Evolutionary conservation across 2,113 vertebrate genomes (phyloP), one percentile per base, ranked within the genome.

Genomic region (Hyaena hyaena): DNA sequence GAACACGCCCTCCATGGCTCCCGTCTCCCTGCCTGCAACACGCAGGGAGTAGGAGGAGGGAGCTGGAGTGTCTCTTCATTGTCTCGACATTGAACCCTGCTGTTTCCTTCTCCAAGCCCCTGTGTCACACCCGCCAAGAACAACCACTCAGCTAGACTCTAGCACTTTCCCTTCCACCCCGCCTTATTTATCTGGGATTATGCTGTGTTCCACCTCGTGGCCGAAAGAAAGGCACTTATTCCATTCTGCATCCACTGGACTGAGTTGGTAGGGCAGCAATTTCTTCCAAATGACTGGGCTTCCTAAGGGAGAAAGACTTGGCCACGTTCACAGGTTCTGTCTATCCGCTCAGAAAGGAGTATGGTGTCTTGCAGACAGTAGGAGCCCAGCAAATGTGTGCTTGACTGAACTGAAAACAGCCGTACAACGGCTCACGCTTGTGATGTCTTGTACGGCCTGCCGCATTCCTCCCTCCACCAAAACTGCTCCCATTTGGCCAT

Each of bases 261-360:
- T 21, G 71, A 88, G 66, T 39, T 53, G 81, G 76, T 55, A 79
- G 66, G 53, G 61, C 58, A 58, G 85, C 21, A 73, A 0, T 58
- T 74, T 93, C 66, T 76, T 95, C 68, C 16, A 74, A 95, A 63
- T 53, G 63, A 63, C 79, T 45, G 87, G 69, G 48, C 21, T 90
- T 97, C 97, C 93, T 61, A 50, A 55, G 45, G 90, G 83, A 92
- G 68, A 66, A 69, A 83, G 93, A 66, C 24, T 53, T 50, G 74
- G 45, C 65, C 26, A 15, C 15, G 45, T 14, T 92, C 33, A 21
- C 3, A 61, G 74, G 63, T 74, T 76, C 68, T 91, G 76, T 28
- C 71, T 16, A 39, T 21, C 26, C 58, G 21, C 19, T 81, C 19
- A 63, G 61, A 95, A 84, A 81, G 74, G 68, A 87, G 15, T 8